Evolutionary conservation across 2,113 vertebrate species (phyloP).

Genomic region (Rutilus rutilus): DNA sequence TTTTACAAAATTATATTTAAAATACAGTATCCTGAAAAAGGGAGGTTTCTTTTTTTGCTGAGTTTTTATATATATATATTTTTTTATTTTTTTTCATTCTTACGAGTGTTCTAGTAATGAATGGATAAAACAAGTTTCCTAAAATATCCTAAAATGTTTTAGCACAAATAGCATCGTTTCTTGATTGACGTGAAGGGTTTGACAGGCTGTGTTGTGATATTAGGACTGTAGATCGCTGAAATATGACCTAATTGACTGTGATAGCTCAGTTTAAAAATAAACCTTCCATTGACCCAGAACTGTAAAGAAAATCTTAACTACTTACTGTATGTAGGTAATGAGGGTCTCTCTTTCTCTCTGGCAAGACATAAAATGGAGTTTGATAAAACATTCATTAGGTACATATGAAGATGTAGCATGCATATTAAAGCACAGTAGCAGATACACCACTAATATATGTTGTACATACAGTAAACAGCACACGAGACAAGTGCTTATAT

Average conservation of each 20-base stretch:
- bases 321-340: constrained; percentile 28
- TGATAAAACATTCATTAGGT: background rate
- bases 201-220: constrained; percentile 12
- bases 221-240: constrained; percentile 65
- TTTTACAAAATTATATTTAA: no score
- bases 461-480: background rate
- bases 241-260: constrained; percentile 73
- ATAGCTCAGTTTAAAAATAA: constrained; percentile 76
- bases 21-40: no score
- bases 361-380: background rate
- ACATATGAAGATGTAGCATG: background rate
- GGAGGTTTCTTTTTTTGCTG: no score
- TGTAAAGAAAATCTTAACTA: constrained; percentile 47
- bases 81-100: no score
- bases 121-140: background rate
- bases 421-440: background rate
- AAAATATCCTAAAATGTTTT: background rate
- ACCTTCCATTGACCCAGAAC: constrained; percentile 67
- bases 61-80: no score
- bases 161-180: background rate
- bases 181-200: background rate
- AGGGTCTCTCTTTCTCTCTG: background rate
- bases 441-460: background rate
- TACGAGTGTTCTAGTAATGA: background rate
- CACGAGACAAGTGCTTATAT: background rate